Evolutionary conservation across 2,113 vertebrate genomes (phyloP), one percentile per base, ranked within the genome.

Genomic region (Nothocercus julius): DNA sequence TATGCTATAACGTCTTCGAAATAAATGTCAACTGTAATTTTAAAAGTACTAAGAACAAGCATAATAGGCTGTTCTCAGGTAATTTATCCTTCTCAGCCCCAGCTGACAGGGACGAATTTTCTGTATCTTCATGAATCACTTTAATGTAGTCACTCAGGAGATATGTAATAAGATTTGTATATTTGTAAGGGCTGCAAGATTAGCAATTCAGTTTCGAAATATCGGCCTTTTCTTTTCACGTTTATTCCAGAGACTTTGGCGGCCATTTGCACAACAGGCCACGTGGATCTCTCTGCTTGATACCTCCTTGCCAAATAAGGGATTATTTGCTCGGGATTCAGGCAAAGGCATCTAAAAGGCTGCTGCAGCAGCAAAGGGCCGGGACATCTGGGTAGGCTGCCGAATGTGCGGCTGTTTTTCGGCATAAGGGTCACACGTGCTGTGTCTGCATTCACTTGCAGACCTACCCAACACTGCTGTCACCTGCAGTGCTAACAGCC

Each of bases 1-100:
- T 96, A 92, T n/a, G 5, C 80, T 70, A 54, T 90, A 95, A 83
- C 24, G n/a, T 93, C 95, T 92, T 92, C 94, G 96, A 97, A 98
- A 95, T 97, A 97, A 98, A 97, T 90, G 94, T 95, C 95, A 95
- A 67, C 62, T 90, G 85, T 92, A 91, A 97, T 97, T 96, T 95
- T 85, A 78, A 86, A 97, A 97, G 83, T 87, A 82, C 92, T 92
- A 93, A 97, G 93, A 93, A 88, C 73, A 91, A 91, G 70, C 74
- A 56, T 94, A 96, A 95, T 62, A 82, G 64, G 7, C 13, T 76
- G 42, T 89, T 96, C 62, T 68, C 69, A 47, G 45, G 86, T 75
- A 96, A 96, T 97, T 96, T 82, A 90, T 97, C 96, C 95, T 86
- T 87, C 87, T 95, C 28, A 25, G 80, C 38, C 86, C 38, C 49